Evolutionary conservation across 1,140 invertebrate species (phyloP).

Genomic region (Galleria mellonella): DNA sequence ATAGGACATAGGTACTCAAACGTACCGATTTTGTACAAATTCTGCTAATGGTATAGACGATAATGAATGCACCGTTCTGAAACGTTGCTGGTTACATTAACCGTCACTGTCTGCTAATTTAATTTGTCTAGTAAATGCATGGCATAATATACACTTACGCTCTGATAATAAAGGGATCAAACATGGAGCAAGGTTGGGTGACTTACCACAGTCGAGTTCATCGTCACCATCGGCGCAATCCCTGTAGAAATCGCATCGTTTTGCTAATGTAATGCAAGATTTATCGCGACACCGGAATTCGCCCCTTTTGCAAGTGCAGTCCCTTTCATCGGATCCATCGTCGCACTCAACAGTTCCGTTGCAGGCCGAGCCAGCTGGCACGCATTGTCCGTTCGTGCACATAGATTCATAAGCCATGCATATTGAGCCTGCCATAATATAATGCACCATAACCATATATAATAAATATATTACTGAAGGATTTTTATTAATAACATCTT

Average conservation of each 20-base stretch:
- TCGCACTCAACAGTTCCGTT: constrained; percentile 84
- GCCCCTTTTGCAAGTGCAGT: constrained; percentile 73
- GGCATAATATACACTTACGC: no score
- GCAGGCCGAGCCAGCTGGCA: constrained; percentile 80
- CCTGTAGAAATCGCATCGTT: constrained; percentile 66
- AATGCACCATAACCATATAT: constrained; percentile 47
- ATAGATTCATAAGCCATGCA: constrained; percentile 70
- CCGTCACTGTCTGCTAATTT: no score
- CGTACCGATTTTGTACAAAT: no score
- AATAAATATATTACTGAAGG: neutral
- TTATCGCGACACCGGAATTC: constrained; percentile 77
- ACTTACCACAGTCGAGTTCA: constrained; percentile 80
- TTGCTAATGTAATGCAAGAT: constrained; percentile 69
- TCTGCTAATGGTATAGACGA: no score
- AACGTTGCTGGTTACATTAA: no score
- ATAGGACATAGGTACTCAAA: no score
- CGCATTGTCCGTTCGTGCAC: constrained; percentile 80
- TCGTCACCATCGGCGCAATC: constrained; percentile 82
- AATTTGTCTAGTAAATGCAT: no score
- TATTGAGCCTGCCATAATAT: constrained; percentile 57
- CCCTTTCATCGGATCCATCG: constrained; percentile 83
- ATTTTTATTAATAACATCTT: no score
- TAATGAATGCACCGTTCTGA: no score
- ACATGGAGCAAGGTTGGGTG: neutral
- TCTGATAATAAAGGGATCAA: no score